phyloP scores from a whole-genome alignment of 2,113 vertebrate species.

The Mugil cephalus region DNA sequence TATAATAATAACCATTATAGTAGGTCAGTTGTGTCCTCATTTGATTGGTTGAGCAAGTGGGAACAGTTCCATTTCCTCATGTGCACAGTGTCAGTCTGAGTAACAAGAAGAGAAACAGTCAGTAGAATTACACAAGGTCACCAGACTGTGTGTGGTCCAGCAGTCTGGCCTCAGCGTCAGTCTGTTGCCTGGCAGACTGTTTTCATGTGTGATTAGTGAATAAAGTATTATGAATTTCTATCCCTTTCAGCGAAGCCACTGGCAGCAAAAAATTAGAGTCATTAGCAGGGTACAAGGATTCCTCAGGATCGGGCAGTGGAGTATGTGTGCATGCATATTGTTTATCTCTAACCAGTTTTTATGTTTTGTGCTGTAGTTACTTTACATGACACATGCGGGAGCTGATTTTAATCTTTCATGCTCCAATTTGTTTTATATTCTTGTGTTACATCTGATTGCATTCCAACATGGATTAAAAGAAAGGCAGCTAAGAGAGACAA shows the following conservation, averaged over 20 bases:
- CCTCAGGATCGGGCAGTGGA: background rate
- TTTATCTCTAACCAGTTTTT: background rate
- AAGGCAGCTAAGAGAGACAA: too few relatives aligned
- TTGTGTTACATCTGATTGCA: too few relatives aligned
- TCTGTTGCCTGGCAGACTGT: conserved; percentile 3
- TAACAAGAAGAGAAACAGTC: background rate
- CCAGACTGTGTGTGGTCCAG: conserved; percentile 47
- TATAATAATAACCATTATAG: too few relatives aligned
- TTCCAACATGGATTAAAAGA: too few relatives aligned
- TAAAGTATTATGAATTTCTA: conserved; percentile 27
- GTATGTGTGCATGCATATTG: background rate
- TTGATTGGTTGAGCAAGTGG: too few relatives aligned
- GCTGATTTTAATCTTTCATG: too few relatives aligned
- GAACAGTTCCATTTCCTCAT: too few relatives aligned
- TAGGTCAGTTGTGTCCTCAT: too few relatives aligned
- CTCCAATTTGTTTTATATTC: too few relatives aligned
- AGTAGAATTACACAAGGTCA: background rate
- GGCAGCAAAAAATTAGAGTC: conserved; percentile 13
- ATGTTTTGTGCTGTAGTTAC: too few relatives aligned
- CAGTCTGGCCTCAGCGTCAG: conserved; percentile 23
- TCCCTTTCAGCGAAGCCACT: background rate
- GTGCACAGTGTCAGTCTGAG: background rate
- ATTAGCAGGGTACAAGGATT: background rate
- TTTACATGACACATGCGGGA: too few relatives aligned
- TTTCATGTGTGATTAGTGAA: conserved; percentile 34